Conservation (phyloP, 1,140 invertebrate genomes). For the Nymphalis io region DNA sequence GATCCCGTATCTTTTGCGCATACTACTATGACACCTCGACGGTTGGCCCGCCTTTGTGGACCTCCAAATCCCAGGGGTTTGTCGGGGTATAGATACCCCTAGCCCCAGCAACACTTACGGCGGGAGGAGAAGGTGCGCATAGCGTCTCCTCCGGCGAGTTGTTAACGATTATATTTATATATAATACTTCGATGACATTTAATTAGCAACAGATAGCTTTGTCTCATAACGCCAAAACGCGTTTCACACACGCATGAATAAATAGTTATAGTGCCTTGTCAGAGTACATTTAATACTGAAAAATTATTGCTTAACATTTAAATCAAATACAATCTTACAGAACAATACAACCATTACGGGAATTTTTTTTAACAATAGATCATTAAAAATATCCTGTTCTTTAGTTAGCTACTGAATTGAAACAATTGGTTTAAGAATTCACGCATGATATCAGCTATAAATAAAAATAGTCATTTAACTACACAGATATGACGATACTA, state of each 20-base stretch:
- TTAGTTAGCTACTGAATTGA: slow-evolving; percentile 17
- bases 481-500: background rate
- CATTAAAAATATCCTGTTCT: slow-evolving; percentile 28
- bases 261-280: background rate
- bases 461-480: background rate
- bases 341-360: slow-evolving; percentile 28
- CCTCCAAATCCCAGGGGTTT: too few species aligned
- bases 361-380: slow-evolving; percentile 27
- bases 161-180: too few species aligned
- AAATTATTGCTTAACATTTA: slow-evolving; percentile 19
- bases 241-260: background rate
- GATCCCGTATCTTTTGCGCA: too few species aligned
- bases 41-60: too few species aligned
- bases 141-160: too few species aligned
- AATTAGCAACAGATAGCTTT: too few species aligned
- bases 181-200: too few species aligned
- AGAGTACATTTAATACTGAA: slow-evolving; percentile 16
- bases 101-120: too few species aligned
- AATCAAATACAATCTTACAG: slow-evolving; percentile 20
- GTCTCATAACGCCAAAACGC: too few species aligned
- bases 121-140: too few species aligned
- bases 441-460: slow-evolving; percentile 16
- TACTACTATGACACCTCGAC: too few species aligned
- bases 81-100: too few species aligned
- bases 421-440: slow-evolving; percentile 14